Conservation (phyloP, 2,113 vertebrate species). For the Balaeniceps rex region DNA sequence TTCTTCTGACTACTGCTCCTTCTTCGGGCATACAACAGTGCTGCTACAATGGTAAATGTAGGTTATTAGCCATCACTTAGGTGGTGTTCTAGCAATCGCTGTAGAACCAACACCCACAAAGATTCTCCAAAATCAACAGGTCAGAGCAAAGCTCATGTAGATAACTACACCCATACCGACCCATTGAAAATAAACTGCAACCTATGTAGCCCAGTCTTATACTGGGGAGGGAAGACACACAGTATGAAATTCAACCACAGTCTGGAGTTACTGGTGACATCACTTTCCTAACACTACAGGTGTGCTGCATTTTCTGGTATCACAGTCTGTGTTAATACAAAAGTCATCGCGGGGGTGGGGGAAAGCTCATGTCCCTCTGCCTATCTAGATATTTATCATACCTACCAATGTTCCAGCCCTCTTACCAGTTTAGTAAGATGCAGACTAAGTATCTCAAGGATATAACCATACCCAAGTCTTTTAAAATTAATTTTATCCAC, state of each 20-base stretch:
- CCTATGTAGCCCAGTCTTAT: too few relatives aligned
- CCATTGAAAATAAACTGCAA: not conserved
- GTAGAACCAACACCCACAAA: not conserved
- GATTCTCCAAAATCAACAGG: not conserved
- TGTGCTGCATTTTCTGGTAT: not conserved
- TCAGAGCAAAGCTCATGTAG: not conserved
- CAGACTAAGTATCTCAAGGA: not conserved
- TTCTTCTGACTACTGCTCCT: not conserved
- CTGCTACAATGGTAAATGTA: not conserved
- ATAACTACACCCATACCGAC: not conserved
- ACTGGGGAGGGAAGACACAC: not conserved
- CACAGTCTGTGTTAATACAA: not conserved
- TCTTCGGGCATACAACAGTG: not conserved
- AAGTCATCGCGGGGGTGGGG: not conserved
- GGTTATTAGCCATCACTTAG: not conserved
- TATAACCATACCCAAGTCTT: not conserved
- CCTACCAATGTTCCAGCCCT: not conserved
- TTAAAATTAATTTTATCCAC: not conserved
- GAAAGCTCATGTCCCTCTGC: not conserved
- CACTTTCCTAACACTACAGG: not conserved
- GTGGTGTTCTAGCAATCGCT: not conserved
- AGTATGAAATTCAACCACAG: not conserved
- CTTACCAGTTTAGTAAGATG: not conserved
- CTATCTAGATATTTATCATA: not conserved
- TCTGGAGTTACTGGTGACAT: not conserved